Conservation (phyloP, 2,888 invertebrate genomes). For the Aphodius granarius region DNA sequence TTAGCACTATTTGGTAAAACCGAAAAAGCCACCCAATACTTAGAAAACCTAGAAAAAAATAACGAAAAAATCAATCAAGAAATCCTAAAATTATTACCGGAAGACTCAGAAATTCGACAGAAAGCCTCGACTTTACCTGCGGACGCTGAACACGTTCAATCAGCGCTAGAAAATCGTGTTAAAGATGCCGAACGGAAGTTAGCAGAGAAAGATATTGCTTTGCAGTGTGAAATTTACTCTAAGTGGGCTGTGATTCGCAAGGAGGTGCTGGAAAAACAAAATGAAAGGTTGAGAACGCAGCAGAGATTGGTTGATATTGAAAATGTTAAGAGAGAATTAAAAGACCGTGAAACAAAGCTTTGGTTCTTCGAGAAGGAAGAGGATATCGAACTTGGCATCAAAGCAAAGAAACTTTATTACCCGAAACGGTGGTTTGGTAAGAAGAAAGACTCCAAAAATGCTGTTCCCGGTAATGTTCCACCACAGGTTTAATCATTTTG, state of each 20-base stretch:
- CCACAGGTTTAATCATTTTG: conserved; percentile 60
- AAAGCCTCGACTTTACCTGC: conserved; percentile 27
- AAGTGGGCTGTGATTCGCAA: conserved; percentile 64
- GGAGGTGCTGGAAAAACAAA: conserved; percentile 62
- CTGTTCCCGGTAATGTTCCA: conserved; percentile 70
- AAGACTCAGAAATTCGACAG: conserved; percentile 42
- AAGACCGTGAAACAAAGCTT: conserved; percentile 64
- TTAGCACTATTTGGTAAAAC: conserved; percentile 49
- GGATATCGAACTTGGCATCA: conserved; percentile 70
- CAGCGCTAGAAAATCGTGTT: conserved; percentile 56
- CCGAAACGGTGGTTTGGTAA: conserved; percentile 55
- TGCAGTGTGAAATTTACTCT: conserved; percentile 61
- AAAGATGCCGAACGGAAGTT: conserved; percentile 60
- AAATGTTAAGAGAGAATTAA: conserved; percentile 60
- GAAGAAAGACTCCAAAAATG: conserved; percentile 55
- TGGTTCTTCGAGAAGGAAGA: conserved; percentile 86
- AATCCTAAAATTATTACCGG: conserved; percentile 50
- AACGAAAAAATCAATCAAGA: conserved; percentile 47
- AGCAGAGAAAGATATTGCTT: conserved; percentile 61
- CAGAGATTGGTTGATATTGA: conserved; percentile 60
- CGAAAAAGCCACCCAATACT: conserved; percentile 37
- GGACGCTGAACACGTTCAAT: conserved; percentile 48
- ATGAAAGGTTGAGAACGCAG: conserved; percentile 55
- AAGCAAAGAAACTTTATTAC: conserved; percentile 56
- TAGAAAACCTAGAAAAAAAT: conserved; percentile 34